Percentiles rank a stretch among this genome's conserved stretches.
Conservation (phyloP, 2,888 invertebrate species). For the Phorcus lineatus region DNA sequence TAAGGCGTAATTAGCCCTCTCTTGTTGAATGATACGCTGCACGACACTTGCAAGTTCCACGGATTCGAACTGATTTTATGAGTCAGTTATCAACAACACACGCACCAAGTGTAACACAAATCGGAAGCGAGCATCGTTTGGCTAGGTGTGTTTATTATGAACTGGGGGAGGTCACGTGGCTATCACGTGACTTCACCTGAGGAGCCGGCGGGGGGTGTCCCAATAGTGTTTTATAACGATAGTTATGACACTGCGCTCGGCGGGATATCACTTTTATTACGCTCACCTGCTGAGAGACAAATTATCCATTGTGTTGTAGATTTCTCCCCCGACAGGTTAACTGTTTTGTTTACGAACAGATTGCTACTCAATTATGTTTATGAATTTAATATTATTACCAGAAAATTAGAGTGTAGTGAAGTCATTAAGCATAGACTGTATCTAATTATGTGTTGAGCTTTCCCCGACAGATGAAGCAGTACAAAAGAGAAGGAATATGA, state of each 20-base stretch:
- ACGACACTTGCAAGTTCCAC: background rate
- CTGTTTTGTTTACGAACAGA: slow-evolving; percentile 14
- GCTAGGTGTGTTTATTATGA: background rate
- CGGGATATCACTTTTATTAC: background rate
- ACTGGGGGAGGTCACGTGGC: background rate
- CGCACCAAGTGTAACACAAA: slow-evolving; percentile 6
- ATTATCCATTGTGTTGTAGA: slow-evolving; percentile 1
- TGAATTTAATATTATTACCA: slow-evolving; percentile 8
- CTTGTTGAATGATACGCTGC: background rate
- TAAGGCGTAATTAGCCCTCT: slow-evolving; percentile 14
- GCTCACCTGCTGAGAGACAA: background rate
- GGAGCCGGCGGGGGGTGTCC: background rate
- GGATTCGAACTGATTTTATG: slow-evolving; percentile 18
- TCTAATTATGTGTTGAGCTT: no score
- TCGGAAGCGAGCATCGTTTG: background rate
- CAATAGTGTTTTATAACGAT: background rate
- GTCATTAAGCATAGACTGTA: background rate
- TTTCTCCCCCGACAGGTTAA: background rate
- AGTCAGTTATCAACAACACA: slow-evolving; percentile 13
- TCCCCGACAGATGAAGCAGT: no score
- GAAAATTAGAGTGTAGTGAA: slow-evolving; percentile 6
- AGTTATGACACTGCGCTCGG: background rate
- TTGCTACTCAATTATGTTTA: slow-evolving; percentile 10
- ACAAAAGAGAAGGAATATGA: no score
- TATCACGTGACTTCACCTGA: slow-evolving; percentile 20